A percentile compares a stretch with the other conserved stretches of the same genome.
phyloP scores from a whole-genome alignment of 2,797 vertebrate species.

The Pelochelys cantorii region DNA sequence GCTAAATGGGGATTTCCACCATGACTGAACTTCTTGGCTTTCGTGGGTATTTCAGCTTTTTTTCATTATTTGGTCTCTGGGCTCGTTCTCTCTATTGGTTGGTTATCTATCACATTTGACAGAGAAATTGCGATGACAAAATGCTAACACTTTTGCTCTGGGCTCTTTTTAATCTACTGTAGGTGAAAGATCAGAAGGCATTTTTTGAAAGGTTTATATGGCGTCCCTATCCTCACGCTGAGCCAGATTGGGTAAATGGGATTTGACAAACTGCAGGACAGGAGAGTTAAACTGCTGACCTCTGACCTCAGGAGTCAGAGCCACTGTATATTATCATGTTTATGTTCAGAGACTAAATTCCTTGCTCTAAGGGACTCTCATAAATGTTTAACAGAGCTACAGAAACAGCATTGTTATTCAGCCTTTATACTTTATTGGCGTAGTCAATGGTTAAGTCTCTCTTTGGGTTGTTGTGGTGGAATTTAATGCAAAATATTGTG shows the following conservation, averaged over 20 bases:
- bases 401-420: neutral
- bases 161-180: slow-evolving; percentile 63
- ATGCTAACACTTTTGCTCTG: slow-evolving; percentile 56
- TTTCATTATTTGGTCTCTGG: slow-evolving; percentile 37
- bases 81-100: slow-evolving; percentile 8
- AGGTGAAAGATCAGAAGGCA: slow-evolving; percentile 69
- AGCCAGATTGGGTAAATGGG: slow-evolving; percentile 56
- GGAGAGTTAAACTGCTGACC: slow-evolving; percentile 46
- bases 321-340: slow-evolving; percentile 9
- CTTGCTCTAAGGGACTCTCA: slow-evolving; percentile 19
- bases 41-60: slow-evolving; percentile 28
- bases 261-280: slow-evolving; percentile 58
- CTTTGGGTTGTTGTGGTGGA: neutral
- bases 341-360: slow-evolving; percentile 29
- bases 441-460: slow-evolving; percentile 9
- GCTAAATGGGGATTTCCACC: slow-evolving; percentile 57
- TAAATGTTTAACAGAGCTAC: slow-evolving; percentile 9
- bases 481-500: neutral
- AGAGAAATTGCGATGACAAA: slow-evolving; percentile 66
- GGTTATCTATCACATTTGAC: slow-evolving; percentile 37
- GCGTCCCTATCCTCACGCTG: neutral
- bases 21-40: slow-evolving; percentile 10
- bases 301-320: slow-evolving; percentile 37
- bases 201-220: slow-evolving; percentile 63
- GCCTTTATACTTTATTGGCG: neutral